Conservation (phyloP, 2,113 vertebrate species). For the Mus pahari region DNA sequence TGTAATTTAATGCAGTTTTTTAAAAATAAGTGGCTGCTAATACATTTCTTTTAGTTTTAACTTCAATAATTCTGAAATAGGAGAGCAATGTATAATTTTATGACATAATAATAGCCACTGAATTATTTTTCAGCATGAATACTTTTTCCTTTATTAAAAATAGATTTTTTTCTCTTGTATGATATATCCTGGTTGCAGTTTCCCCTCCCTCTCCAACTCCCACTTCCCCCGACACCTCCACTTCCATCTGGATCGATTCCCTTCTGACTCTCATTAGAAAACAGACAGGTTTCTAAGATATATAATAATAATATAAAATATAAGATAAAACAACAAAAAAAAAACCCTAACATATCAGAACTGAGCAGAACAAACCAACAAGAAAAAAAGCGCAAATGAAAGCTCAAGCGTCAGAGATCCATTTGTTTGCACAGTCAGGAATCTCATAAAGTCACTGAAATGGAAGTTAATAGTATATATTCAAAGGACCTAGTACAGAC, state of each 20-base stretch:
- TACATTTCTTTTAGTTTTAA: neutral
- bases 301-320: neutral
- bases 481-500: neutral
- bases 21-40: neutral
- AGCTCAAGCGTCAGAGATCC: neutral
- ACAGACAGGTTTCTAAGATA: neutral
- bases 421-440: neutral
- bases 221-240: neutral
- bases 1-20: neutral
- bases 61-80: neutral
- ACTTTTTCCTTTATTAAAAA: neutral
- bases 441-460: neutral
- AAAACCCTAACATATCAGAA: neutral
- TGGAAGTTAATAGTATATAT: neutral
- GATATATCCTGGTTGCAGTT: neutral
- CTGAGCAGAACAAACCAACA: neutral
- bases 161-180: neutral
- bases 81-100: neutral
- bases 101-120: neutral
- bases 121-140: neutral
- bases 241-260: neutral
- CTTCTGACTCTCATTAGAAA: neutral
- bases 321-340: neutral
- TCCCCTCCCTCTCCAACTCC: neutral
- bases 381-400: neutral